Evolutionary conservation across 2,797 vertebrate genomes (phyloP).

Genomic region (Notamacropus eugenii): DNA sequence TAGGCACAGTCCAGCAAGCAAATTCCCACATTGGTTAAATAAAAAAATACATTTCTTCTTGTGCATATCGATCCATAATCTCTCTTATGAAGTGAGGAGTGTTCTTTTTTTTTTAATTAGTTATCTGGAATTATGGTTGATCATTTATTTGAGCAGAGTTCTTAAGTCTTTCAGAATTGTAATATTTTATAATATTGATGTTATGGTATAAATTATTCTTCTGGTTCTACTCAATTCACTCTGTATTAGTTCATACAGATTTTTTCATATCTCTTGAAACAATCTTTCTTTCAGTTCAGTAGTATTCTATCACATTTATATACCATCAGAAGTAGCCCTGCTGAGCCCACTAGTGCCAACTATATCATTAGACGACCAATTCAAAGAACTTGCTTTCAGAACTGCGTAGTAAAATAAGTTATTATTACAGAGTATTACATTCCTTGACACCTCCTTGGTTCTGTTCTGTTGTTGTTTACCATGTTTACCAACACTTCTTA

Average conservation of each 20-base stretch:
- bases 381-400: too few relatives aligned
- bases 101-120: background rate
- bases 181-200: background rate
- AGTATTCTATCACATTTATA: too few relatives aligned
- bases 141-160: background rate
- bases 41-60: background rate
- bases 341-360: too few relatives aligned
- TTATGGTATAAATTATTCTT: background rate
- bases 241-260: background rate
- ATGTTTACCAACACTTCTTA: too few relatives aligned
- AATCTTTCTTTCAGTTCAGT: background rate
- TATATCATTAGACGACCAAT: too few relatives aligned
- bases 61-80: background rate
- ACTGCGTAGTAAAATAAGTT: too few relatives aligned
- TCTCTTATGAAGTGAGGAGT: background rate
- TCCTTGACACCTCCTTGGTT: too few relatives aligned
- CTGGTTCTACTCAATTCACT: background rate
- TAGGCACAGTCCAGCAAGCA: background rate
- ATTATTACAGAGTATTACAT: too few relatives aligned
- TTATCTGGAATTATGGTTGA: background rate
- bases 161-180: background rate
- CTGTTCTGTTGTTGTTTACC: too few relatives aligned
- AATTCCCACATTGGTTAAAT: background rate
- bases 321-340: too few relatives aligned
- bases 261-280: background rate